Percentiles rank a stretch among this genome's conserved stretches.
phyloP scores from a whole-genome alignment of 2,888 invertebrate species.

The Drosophila anomalipes region DNA sequence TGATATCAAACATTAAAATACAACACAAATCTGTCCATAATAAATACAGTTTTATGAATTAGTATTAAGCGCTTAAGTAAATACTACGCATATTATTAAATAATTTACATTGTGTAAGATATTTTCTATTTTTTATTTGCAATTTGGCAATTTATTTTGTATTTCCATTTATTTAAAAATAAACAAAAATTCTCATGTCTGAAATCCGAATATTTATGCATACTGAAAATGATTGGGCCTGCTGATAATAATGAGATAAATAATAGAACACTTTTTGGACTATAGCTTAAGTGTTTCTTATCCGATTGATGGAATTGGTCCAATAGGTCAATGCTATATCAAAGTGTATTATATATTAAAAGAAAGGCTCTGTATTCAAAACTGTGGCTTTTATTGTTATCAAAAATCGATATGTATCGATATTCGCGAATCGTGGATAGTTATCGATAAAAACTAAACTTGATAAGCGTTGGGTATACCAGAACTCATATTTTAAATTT shows the following conservation, averaged over 20 bases:
- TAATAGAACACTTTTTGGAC: neutral
- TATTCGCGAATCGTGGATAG: neutral
- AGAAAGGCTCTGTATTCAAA: too few relatives aligned
- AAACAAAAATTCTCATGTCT: neutral
- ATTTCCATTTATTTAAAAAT: neutral
- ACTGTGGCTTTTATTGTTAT: rapidly evolving
- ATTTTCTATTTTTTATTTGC: neutral
- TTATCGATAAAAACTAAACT: neutral
- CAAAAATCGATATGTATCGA: neutral
- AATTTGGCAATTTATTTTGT: neutral
- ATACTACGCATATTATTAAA: neutral
- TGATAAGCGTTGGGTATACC: neutral
- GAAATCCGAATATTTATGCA: neutral
- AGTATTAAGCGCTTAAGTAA: neutral
- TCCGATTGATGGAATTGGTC: neutral
- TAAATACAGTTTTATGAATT: neutral
- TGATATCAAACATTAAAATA: neutral
- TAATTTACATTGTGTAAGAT: neutral
- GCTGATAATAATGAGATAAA: neutral
- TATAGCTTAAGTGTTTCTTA: neutral
- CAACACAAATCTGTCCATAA: neutral
- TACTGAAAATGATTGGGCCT: neutral
- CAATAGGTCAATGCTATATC: neutral
- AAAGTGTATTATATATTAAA: too few relatives aligned
- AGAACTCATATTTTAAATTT: neutral